Evolutionary conservation across 2,113 vertebrate species (phyloP), one percentile per base, ranked within the genome.

Genomic region (Felis chaus): DNA sequence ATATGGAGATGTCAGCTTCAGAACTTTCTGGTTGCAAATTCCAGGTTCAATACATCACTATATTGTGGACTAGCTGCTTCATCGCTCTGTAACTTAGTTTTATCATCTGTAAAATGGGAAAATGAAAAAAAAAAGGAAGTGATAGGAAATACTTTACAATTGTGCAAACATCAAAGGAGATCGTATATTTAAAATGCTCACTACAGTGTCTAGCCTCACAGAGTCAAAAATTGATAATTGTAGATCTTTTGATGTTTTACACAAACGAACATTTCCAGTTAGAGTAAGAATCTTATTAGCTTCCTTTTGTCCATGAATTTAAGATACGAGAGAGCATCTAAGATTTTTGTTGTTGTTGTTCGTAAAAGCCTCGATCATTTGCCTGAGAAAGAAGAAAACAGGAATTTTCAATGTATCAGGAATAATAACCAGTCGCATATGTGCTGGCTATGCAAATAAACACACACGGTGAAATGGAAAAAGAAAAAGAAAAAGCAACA

Each of bases 1-100:
- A 74, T 93, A 80, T 65, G 31, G 50, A 89, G 48, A 80, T 89
- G 71, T 85, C 71, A 89, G 65, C 69, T 79, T 94, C 48, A 84
- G 74, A 93, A 68, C 31, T 86, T 55, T 92, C 57, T 96, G 80
- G 15, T 61, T 61, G n/a, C 39, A 88, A 79, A 83, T 90, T 83
- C 36, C 33, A 65, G 12, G 41, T 63, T 80, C 25, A 61, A 1
- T 94, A 21, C 53, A 36, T 84, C 39, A 68, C 12, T 76, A 21
- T 11, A 57, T 74, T 73, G 29, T 39, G 66, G 68, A 81, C 4
- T 78, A 71, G 13, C 48, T 48, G 23, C 21, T 48, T 68, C 0
- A 68, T 90, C 25, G 74, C 27, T 81, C 45, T 41, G 13, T 87
- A 63, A 83, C 45, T 91, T 91, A 53, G 31, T 87, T 87, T 83